These are phyloP conservation scores for Ispidina lecontei DNA, from an alignment of 2,797 vertebrate genomes.

Conservation along the genomic window DNA sequence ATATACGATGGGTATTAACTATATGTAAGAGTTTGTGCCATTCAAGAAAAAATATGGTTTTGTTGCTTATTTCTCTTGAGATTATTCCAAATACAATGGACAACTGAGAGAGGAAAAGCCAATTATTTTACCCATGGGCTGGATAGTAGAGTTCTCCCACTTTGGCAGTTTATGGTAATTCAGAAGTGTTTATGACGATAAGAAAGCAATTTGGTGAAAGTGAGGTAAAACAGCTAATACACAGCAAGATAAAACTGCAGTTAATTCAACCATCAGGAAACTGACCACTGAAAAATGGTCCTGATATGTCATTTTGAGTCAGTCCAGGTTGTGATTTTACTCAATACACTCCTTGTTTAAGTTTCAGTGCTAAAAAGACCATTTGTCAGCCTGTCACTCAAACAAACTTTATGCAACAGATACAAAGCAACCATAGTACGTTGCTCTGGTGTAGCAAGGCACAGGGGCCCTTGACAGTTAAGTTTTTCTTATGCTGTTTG, in stretches of 20 bases:
- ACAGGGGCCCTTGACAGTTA: constrained; percentile 34
- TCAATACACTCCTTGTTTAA: constrained; percentile 66
- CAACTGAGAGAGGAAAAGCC: background rate
- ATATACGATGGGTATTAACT: background rate
- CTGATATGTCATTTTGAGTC: constrained; percentile 69
- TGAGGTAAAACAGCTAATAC: constrained; percentile 59
- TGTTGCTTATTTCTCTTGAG: background rate
- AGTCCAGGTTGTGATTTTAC: constrained; percentile 60
- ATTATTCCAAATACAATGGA: background rate
- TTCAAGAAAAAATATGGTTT: background rate
- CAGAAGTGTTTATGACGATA: constrained; percentile 23
- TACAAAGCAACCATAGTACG: constrained; percentile 34
- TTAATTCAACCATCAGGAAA: constrained; percentile 68
- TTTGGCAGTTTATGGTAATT: constrained; percentile 36
- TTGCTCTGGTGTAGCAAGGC: background rate
- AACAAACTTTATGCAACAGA: constrained; percentile 27
- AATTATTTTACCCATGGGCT: background rate
- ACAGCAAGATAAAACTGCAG: constrained; percentile 57
- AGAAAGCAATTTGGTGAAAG: constrained; percentile 64
- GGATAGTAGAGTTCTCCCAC: background rate
- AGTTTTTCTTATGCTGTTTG: constrained; percentile 59
- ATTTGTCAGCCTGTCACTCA: constrained; percentile 69
- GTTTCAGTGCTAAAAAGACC: constrained; percentile 62
- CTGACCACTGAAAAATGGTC: constrained; percentile 62
- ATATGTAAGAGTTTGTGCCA: background rate